phyloP scores from a whole-genome alignment of 2,888 invertebrate genomes.

The Lasioglossum leucozonium region DNA sequence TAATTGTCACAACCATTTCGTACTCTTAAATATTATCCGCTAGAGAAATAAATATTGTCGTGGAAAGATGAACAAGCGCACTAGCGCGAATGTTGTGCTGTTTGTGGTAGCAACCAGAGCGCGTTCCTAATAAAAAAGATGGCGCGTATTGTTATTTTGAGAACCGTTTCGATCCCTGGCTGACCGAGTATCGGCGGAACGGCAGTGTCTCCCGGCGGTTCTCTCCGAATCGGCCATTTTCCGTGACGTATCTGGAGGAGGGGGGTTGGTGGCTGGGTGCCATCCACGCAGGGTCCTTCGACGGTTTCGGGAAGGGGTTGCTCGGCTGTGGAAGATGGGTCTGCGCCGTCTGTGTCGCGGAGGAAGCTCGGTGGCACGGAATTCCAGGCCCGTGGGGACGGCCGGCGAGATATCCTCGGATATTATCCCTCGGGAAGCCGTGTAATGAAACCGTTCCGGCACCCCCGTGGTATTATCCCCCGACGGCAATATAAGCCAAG shows the following conservation, averaged over 20 bases:
- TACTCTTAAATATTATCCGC: no score
- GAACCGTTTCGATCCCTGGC: neutral
- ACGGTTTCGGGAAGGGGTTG: constrained; percentile 63
- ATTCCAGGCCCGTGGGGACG: constrained; percentile 79
- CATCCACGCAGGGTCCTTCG: constrained; percentile 61
- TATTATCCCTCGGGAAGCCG: constrained; percentile 82
- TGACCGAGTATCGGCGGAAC: neutral
- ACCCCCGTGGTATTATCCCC: constrained; percentile 79
- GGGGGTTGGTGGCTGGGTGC: constrained; percentile 10
- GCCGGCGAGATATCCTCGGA: constrained; percentile 76
- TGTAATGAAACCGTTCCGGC: constrained; percentile 84
- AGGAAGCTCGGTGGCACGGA: constrained; percentile 76
- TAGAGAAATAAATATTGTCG: no score
- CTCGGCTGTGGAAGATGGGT: constrained; percentile 53
- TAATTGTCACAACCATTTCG: no score
- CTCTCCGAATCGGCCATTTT: constrained; percentile 63
- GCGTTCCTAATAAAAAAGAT: no score
- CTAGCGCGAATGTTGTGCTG: no score
- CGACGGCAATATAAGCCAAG: constrained; percentile 70
- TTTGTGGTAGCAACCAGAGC: no score
- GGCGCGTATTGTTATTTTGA: neutral
- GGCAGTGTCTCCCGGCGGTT: neutral
- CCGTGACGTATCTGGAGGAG: constrained; percentile 26
- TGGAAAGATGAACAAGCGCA: no score
- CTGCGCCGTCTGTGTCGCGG: constrained; percentile 54